These are phyloP conservation scores for Nipponacmea schrenckii DNA, from an alignment of 2,888 invertebrate genomes.

Conservation along the genomic window DNA sequence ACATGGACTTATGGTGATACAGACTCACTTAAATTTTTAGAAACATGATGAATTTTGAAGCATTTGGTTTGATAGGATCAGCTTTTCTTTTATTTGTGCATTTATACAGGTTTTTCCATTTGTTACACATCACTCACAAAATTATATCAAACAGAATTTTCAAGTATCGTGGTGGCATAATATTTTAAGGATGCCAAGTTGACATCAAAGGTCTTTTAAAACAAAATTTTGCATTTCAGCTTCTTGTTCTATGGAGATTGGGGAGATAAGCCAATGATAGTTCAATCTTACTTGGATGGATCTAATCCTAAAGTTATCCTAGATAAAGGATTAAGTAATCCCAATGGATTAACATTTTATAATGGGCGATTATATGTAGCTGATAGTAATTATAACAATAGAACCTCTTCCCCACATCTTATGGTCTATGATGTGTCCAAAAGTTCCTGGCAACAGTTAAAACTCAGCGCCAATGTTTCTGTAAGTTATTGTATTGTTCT, in stretches of 20 bases:
- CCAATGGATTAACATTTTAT: constrained; percentile 46
- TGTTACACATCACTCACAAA: no score
- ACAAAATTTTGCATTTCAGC: constrained; percentile 31
- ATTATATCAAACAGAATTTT: no score
- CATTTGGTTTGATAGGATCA: no score
- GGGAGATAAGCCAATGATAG: constrained; percentile 45
- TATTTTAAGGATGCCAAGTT: no score
- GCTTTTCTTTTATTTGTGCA: no score
- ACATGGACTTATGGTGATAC: no score
- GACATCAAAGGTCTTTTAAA: no score
- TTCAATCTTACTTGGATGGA: constrained; percentile 53
- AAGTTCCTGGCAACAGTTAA: constrained; percentile 33
- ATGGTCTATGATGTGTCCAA: constrained; percentile 32
- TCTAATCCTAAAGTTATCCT: constrained; percentile 35
- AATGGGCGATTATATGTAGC: constrained; percentile 45
- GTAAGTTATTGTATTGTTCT: constrained; percentile 21
- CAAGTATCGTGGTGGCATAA: no score
- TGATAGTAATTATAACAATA: constrained; percentile 49
- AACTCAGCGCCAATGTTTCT: constrained; percentile 36
- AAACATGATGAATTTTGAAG: no score
- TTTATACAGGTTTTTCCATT: no score
- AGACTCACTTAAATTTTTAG: no score
- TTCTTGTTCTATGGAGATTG: constrained; percentile 56
- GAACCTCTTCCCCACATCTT: constrained; percentile 30
- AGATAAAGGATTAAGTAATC: constrained; percentile 43